These are phyloP conservation scores for Melanocharis versteri DNA, from an alignment of 2,113 vertebrate genomes.

Conservation along the genomic window DNA sequence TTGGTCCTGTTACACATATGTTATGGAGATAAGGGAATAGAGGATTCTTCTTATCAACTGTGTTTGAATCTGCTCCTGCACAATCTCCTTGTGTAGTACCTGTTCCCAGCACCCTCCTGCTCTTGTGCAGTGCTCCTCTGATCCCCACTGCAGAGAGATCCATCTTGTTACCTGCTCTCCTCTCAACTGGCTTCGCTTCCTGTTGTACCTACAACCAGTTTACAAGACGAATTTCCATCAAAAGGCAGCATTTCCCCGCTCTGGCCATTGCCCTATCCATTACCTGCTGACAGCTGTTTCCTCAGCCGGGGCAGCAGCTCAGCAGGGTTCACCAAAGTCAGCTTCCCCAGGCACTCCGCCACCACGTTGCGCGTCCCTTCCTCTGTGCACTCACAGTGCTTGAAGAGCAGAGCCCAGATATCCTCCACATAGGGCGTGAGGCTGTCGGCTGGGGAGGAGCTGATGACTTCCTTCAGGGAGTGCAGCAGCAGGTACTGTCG, in stretches of 20 bases:
- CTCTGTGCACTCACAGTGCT: slow-evolving; percentile 84
- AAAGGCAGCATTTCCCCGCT: neutral
- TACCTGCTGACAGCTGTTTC: slow-evolving; percentile 87
- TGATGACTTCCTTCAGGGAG: slow-evolving; percentile 89
- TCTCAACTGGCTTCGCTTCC: neutral
- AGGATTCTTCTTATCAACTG: neutral
- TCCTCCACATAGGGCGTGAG: slow-evolving; percentile 84
- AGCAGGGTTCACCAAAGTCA: slow-evolving; percentile 80
- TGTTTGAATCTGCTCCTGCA: neutral
- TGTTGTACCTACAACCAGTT: neutral
- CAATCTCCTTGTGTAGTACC: neutral
- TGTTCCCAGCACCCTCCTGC: neutral
- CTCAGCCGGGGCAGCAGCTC: slow-evolving; percentile 84
- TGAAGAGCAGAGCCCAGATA: slow-evolving; percentile 88
- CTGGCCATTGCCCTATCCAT: neutral
- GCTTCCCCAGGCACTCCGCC: slow-evolving; percentile 89
- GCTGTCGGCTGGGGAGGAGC: slow-evolving; percentile 73
- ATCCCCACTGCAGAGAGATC: neutral
- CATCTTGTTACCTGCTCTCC: neutral
- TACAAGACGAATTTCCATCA: neutral
- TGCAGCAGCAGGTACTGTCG: slow-evolving; percentile 90
- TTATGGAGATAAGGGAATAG: neutral
- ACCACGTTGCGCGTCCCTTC: slow-evolving; percentile 91
- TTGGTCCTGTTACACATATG: accelerated
- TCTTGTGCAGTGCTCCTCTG: neutral